Evolutionary conservation across 2,797 vertebrate species (phyloP), one percentile per base, ranked within the genome.

Genomic region (Hyperoplus lanceolatus): DNA sequence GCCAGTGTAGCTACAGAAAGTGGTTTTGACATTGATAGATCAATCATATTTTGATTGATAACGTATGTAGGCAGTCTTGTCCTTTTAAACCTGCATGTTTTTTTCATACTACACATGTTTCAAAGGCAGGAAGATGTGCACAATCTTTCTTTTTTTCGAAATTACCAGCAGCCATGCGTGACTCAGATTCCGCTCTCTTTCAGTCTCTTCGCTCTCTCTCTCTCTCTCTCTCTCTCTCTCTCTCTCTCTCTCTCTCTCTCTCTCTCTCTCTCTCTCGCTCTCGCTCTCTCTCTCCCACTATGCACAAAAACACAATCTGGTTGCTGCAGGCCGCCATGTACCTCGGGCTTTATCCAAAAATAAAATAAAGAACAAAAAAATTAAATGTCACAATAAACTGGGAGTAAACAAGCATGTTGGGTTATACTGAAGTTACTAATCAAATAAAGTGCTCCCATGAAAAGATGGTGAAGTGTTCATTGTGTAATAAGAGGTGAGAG

Each of bases 111-210:
- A 7, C 12, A 41, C 51, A 53, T 63, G 18, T 72, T 55, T 14
- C 3, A 45, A 49, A 73, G 41, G 36, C 69, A 36, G 75, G 58
- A 66, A 62, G 63, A 77, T 77, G 73, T 69, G 39, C 38, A 53
- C 43, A 18, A 57, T 16, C 9, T 5, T 69, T 45, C 42, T 18
- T 45, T 49, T 50, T 50, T 38, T 21, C 1, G n/a, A 76, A 57
- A 72, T 78, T 42, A 70, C 67, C 71, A 42, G 69, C 68, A 74
- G 77, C 66, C 21, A 70, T 70, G 59, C 5, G 5, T 89, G 82
- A 83, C 75, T 85, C 82, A 81, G 50, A 81, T 77, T 75, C 57
- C 10, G 0, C 6, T 79, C 69, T 73, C 66, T 64, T 46, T 68
- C 16, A 29, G 29, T 29, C 29, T 29, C 29, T 11, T 16, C 4